Evolutionary conservation across 2,888 invertebrate genomes (phyloP), one percentile per base, ranked within the genome.

Genomic region (Meteorus colon): DNA sequence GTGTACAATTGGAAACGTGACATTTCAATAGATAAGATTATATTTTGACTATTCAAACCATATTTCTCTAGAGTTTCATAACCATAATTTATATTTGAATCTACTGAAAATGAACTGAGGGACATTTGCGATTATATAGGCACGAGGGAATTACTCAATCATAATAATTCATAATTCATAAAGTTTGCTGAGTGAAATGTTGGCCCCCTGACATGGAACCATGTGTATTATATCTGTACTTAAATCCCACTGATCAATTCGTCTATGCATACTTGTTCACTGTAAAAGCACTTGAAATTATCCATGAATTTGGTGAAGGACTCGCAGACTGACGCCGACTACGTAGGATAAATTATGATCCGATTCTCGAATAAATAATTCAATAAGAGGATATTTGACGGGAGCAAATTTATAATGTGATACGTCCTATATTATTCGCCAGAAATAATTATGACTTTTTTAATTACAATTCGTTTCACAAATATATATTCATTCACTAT

Each of bases 101-200:
- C 24, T 5, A 65, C 6, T n/a, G 12, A 41, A 65, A 24, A 65
- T 41, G 19, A 65, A 24, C 65, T 19, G 12, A 24, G 65, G 24
- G 41, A 41, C 12, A 37, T 65, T 34, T 19, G 55, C 6, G 37
- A 37, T 24, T 19, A 34, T 70, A 70, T 27, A 70, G 37, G 19
- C 69, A 51, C 59, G 59, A 8, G 59, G 51, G 69, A 59, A 31
- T 59, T 31, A 29, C 69, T 70, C 69, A 34, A 55, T 70, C 69
- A 59, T 70, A 59, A 55, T 55, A 55, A 70, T 70, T 55, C 59
- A 10, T 70, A 70, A 59, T 59, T 65, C 65, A 65, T 65, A 65
- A 65, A 65, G 65, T 65, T 41, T 24, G 65, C n/a, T 41, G 37
- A 34, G 37, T 37, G 37, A 34, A 37, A 65, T 65, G 62, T 62